Conservation (phyloP, 23 tunicate genomes). For the Styela plicata region DNA sequence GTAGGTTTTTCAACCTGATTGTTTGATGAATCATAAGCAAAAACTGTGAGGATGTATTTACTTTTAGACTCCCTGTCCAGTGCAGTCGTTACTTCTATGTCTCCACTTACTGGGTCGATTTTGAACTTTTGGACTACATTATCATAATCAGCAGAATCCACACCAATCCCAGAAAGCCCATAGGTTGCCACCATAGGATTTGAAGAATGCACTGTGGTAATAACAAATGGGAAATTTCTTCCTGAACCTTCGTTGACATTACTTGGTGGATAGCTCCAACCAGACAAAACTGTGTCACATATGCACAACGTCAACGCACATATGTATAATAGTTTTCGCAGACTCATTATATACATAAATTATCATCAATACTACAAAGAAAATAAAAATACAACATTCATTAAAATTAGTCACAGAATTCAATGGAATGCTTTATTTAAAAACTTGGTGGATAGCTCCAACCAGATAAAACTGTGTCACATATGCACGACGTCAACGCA, state of each 20-base stretch:
- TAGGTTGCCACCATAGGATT: neutral
- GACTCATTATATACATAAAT: too few relatives aligned
- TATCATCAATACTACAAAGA: too few relatives aligned
- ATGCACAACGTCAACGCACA: neutral
- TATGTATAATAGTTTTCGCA: too few relatives aligned
- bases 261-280: neutral
- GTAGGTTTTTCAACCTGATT: conserved; percentile 21
- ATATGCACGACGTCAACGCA: neutral
- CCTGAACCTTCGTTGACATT: neutral
- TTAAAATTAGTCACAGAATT: too few relatives aligned
- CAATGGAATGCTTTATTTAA: too few relatives aligned
- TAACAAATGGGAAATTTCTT: neutral
- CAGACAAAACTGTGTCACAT: neutral
- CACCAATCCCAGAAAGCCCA: neutral
- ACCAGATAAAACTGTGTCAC: neutral
- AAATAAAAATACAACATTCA: too few relatives aligned
- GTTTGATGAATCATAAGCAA: conserved; percentile 30
- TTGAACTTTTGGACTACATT: conserved; percentile 2
- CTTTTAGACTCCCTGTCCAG: conserved; percentile 43
- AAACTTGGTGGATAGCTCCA: neutral
- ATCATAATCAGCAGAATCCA: neutral
- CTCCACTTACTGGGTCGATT: neutral
- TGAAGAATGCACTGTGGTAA: neutral
- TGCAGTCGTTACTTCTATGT: conserved; percentile 22
- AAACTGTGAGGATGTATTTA: conserved; percentile 6